Conservation (phyloP, 2,113 vertebrate genomes). For the Hemiscyllium ocellatum region DNA sequence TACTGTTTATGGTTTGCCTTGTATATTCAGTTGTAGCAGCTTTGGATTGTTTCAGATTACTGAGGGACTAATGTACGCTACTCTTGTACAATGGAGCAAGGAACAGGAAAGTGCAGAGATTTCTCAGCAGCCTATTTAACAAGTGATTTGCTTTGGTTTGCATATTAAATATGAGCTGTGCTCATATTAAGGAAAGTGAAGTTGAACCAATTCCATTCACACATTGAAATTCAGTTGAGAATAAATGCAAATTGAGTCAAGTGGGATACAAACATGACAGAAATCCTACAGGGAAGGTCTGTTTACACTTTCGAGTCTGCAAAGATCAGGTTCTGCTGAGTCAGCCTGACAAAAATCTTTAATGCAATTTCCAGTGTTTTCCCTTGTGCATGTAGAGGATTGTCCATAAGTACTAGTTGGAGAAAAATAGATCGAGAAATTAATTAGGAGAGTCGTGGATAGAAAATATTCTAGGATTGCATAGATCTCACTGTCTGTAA, state of each 20-base stretch:
- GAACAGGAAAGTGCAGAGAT: background rate
- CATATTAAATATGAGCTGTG: too few species aligned
- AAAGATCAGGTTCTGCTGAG: conserved; percentile 4
- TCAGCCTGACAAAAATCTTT: background rate
- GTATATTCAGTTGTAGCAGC: background rate
- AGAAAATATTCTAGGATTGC: background rate
- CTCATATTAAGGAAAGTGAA: background rate
- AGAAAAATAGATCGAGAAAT: background rate
- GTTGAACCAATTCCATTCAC: background rate
- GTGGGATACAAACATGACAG: background rate
- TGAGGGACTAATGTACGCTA: background rate
- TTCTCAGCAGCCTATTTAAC: background rate
- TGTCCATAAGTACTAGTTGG: background rate
- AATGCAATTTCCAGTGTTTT: background rate
- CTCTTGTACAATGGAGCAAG: background rate
- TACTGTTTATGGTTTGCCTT: background rate
- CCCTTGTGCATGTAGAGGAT: background rate
- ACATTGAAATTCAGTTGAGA: background rate
- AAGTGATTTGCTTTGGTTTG: background rate
- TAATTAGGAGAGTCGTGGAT: too few species aligned
- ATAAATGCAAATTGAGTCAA: background rate
- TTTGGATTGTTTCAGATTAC: background rate
- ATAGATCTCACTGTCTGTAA: background rate
- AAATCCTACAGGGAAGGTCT: background rate
- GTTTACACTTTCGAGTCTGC: background rate